Base-by-base conservation (phyloP, 2,113 vertebrate genomes). In the Cavia porcellus region DNA sequence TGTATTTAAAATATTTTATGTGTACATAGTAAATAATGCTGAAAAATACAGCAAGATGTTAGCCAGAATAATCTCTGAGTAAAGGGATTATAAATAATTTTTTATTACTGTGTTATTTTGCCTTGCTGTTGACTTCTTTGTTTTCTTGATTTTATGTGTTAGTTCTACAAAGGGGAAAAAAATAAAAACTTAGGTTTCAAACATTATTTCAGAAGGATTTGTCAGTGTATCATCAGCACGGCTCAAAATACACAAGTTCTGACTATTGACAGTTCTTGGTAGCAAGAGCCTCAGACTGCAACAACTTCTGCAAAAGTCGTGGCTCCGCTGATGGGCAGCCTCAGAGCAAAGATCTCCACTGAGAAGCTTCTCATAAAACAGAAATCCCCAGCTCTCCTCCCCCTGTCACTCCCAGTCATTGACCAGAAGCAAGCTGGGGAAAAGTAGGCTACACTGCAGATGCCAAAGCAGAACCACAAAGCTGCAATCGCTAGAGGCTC, bases 121-220 rank as follows among this genome's bases (percentile, higher is more conserved):
- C 19, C 89, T 89, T 96, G 32, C 24, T 74, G 3, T 88, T 47
- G 50, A 4, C 22, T 45, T 62, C 0, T 64, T 52, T 93, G 50
- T 81, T 88, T 83, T 86, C 66, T 85, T 45, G 25, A 3, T 66
- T 93, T 96, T 90, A 57, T 52, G 1, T 25, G 38, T 17, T 85
- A 3, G 17, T 79, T 94, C 90, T n/a, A 81, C 13, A 30, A 88
- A 87, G 30, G 64, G 90, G 38, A 89, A 84, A 86, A 20, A 52
- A 72, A 55, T 74, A 86, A 93, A 94, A 84, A 14, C 61, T 80
- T 61, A 84, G 72, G 12, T 68, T 85, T 25, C 59, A 96, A 66
- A 86, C 91, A 24, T 47, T 66, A 61, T 38, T 32, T 42, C 35
- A 93, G 38, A 81, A 77, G 28, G 22, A 52, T 61, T 79, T 90